Evolutionary conservation across 35 echinoderm and acorn worm genomes (phyloP).

Genomic region (Hemicentrotus pulcherrimus): DNA sequence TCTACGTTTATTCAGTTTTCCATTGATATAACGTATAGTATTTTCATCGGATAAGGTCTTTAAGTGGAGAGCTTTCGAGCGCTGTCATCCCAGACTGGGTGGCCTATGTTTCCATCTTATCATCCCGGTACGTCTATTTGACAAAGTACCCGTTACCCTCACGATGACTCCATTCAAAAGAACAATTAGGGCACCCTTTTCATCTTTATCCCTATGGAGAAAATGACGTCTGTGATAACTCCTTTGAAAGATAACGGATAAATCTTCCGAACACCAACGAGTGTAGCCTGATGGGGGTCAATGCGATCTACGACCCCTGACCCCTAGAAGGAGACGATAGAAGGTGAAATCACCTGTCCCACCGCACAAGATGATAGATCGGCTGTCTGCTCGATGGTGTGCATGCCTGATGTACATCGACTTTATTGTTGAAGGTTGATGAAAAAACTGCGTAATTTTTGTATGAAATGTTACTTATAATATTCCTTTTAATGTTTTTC

Average conservation of each 20-base stretch:
- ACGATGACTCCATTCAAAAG: neutral
- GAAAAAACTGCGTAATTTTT: too few relatives aligned
- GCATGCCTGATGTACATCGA: neutral
- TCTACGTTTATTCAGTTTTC: too few relatives aligned
- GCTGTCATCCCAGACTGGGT: neutral
- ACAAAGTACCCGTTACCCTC: neutral
- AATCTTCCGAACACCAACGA: neutral
- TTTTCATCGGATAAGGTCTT: too few relatives aligned
- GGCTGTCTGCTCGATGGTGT: neutral
- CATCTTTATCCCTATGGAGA: neutral
- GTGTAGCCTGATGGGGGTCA: constrained; percentile 20
- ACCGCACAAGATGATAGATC: constrained; percentile 2
- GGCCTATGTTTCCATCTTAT: neutral
- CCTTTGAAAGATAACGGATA: neutral
- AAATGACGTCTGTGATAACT: neutral
- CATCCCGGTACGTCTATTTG: neutral
- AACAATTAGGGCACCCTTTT: neutral
- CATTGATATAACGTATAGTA: too few relatives aligned
- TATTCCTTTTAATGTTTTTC: too few relatives aligned
- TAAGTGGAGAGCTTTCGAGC: too few relatives aligned
- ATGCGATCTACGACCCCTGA: constrained; percentile 44
- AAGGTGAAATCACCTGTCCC: constrained; percentile 42
- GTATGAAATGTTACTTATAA: too few relatives aligned
- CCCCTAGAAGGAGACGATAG: neutral
- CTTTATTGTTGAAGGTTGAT: too few relatives aligned